Percentiles rank a stretch among this genome's conserved stretches.
phyloP scores from a whole-genome alignment of 2,888 invertebrate species.

The Hedya salicella region DNA sequence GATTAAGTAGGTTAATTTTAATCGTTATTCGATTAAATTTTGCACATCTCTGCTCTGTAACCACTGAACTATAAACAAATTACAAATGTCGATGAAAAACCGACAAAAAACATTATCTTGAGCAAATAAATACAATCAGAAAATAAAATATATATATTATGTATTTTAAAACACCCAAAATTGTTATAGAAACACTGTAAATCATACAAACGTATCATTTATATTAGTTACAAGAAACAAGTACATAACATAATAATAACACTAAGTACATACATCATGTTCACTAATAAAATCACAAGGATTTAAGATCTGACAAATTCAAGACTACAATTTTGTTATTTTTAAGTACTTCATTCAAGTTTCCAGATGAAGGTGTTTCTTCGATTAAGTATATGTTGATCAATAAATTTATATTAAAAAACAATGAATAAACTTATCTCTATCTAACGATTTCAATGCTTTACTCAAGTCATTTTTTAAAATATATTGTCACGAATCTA shows the following conservation, averaged over 20 bases:
- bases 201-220: conserved; percentile 73
- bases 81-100: too few relatives aligned
- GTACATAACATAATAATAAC: conserved; percentile 59
- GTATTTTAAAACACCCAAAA: conserved; percentile 72
- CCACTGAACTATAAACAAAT: too few relatives aligned
- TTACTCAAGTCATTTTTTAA: neutral
- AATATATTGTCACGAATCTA: neutral
- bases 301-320: conserved; percentile 50
- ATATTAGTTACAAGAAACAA: conserved; percentile 70
- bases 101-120: neutral
- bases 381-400: too few relatives aligned
- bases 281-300: conserved; percentile 55
- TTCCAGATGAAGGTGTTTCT: conserved; percentile 2
- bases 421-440: neutral
- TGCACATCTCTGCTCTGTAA: too few relatives aligned
- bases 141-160: conserved; percentile 62
- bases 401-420: neutral
- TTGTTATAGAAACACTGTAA: conserved; percentile 78
- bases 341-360: neutral
- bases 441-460: neutral
- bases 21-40: too few relatives aligned
- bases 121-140: conserved; percentile 56
- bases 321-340: neutral
- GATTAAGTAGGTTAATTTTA: too few relatives aligned
- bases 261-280: conserved; percentile 54